Conservation (phyloP, 2,797 vertebrate genomes). For the Notoglanidium macrostoma region DNA sequence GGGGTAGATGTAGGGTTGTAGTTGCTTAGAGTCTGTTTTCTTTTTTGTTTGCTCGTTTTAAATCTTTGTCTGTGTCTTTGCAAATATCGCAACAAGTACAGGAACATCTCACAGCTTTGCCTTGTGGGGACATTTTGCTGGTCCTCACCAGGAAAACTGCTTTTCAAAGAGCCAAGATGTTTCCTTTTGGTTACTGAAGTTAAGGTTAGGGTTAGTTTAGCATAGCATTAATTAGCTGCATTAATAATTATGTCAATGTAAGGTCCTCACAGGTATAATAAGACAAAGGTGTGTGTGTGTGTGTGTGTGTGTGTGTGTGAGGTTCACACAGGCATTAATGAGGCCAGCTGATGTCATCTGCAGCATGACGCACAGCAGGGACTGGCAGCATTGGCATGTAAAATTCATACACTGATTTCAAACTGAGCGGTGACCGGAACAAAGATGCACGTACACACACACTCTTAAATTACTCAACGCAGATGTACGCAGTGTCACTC, state of each 20-base stretch:
- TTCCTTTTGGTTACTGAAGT: too few species aligned
- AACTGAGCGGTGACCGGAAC: not conserved
- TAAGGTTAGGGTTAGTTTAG: not conserved
- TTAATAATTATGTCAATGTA: not conserved
- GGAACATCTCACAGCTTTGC: not conserved
- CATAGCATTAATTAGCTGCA: not conserved
- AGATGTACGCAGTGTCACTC: not conserved
- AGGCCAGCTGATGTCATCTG: not conserved
- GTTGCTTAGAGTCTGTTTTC: not conserved
- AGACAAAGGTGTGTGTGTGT: not conserved
- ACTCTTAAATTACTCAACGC: constrained; percentile 32
- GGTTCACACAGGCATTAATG: not conserved
- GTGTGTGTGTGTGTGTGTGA: not conserved
- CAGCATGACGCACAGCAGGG: constrained; percentile 23
- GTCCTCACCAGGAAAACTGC: not conserved
- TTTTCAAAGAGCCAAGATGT: not conserved
- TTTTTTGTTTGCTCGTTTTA: not conserved
- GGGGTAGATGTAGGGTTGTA: not conserved
- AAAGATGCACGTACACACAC: not conserved
- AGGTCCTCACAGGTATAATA: not conserved
- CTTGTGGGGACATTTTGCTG: not conserved
- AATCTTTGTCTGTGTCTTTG: not conserved
- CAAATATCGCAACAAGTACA: not conserved
- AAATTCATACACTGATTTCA: constrained; percentile 39
- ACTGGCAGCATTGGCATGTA: constrained; percentile 33